Evolutionary conservation across 1,140 invertebrate species (phyloP).

Genomic region (Drosophila rhopaloa): DNA sequence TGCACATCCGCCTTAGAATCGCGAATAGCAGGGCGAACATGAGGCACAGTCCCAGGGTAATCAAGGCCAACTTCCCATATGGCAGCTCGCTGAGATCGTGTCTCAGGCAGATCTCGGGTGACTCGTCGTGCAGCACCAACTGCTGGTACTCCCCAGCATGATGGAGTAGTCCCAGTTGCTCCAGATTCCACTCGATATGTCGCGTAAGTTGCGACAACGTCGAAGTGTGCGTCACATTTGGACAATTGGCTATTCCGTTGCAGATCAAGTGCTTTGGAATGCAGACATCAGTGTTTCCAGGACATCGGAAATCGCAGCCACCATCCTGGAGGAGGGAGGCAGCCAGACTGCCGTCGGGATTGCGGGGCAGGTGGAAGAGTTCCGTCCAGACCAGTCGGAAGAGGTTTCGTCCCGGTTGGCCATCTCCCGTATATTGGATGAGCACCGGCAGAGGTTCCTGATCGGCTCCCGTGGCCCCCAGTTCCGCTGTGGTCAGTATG

Average conservation of each 20-base stretch:
- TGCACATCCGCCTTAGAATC: slow-evolving; percentile 84
- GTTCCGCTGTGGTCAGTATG: slow-evolving; percentile 90
- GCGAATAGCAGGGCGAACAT: slow-evolving; percentile 84
- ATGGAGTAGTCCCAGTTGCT: slow-evolving; percentile 86
- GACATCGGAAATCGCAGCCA: slow-evolving; percentile 92
- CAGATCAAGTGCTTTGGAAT: slow-evolving; percentile 92
- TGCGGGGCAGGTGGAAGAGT: slow-evolving; percentile 93
- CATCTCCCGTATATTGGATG: slow-evolving; percentile 89
- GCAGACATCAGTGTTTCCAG: slow-evolving; percentile 91
- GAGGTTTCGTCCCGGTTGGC: slow-evolving; percentile 89
- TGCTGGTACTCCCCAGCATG: slow-evolving; percentile 84
- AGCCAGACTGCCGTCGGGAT: slow-evolving; percentile 91
- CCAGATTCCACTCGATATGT: slow-evolving; percentile 86
- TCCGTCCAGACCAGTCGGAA: slow-evolving; percentile 96
- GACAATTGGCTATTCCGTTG: slow-evolving; percentile 92
- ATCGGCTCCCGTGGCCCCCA: slow-evolving; percentile 87
- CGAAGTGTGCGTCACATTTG: slow-evolving; percentile 87
- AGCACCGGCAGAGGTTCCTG: slow-evolving; percentile 87
- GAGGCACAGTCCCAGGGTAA: slow-evolving; percentile 85
- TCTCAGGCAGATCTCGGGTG: slow-evolving; percentile 87
- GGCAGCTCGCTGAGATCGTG: slow-evolving; percentile 79
- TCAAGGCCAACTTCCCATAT: slow-evolving; percentile 86
- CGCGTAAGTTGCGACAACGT: slow-evolving; percentile 85
- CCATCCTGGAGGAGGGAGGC: slow-evolving; percentile 89
- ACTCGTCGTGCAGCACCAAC: slow-evolving; percentile 87